Percentiles rank a stretch among this genome's conserved stretches.
phyloP scores from a whole-genome alignment of 2,113 vertebrate genomes.

The Rallus limicola region DNA sequence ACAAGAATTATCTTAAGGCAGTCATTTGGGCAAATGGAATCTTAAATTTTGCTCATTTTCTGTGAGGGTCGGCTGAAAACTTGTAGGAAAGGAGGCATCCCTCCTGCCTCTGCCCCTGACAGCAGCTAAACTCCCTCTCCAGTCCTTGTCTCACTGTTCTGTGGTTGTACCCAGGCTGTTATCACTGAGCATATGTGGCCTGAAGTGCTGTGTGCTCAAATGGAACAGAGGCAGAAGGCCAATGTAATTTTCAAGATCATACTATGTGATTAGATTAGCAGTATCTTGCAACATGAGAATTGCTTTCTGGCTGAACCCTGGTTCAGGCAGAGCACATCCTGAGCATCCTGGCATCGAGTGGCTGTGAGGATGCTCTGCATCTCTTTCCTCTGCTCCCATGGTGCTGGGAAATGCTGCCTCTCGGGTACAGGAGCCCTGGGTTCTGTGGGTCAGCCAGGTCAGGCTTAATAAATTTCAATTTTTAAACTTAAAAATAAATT shows the following conservation, averaged over 20 bases:
- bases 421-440: not conserved
- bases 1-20: not conserved
- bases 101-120: fast-evolving
- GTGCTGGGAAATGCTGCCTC: not conserved
- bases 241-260: not conserved
- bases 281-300: not conserved
- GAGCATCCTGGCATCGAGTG: not conserved
- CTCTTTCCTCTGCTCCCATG: not conserved
- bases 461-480: not conserved
- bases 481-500: not conserved
- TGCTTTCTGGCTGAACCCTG: not conserved
- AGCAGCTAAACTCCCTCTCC: not conserved
- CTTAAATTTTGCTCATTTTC: not conserved
- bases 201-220: not conserved
- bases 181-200: fast-evolving
- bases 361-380: fast-evolving
- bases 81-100: not conserved
- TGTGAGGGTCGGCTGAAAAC: not conserved
- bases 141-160: not conserved
- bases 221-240: not conserved
- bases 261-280: constrained; percentile 30
- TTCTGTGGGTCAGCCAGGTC: not conserved
- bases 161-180: fast-evolving
- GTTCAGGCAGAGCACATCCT: not conserved
- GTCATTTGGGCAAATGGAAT: not conserved